Evolutionary conservation across 2,888 invertebrate species (phyloP), one percentile per base, ranked within the genome.

Genomic region (Trilocha varians): DNA sequence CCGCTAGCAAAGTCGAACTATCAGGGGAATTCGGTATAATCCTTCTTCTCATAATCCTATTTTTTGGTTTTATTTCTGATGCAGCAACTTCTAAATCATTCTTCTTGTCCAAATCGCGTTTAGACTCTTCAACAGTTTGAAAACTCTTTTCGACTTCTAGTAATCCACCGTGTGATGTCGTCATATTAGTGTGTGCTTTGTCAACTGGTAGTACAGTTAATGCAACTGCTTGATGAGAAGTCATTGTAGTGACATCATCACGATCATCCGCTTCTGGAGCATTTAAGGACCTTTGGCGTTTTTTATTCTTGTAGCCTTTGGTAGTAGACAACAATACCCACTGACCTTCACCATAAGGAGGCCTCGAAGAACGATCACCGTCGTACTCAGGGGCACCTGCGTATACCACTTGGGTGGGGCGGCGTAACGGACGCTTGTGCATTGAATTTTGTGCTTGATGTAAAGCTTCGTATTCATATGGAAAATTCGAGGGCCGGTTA

Each of bases 241-340:
- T 79, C 52, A 86, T 55, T 2, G 78, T 64, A 1, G 73, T 62
- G 9, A 60, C 60, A 41, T 78, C 73, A 3, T 50, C 34, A 15
- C 59, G 61, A 34, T 78, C 75, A 16, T 68, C 66, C 18, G 65
- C 53, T 15, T 53, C 53, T 39, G 50, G 53, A 39, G 6, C 6
- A 11, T 67, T 74, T 5, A 83, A 53, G 11, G 86, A 82, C 51
- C 83, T 66, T 53, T 87, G 84, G 5, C 80, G 76, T 48, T 78
- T 87, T 50, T 76, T 87, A 41, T 87, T 86, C 45, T 89, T 88
- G 59, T 92, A 93, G 1, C 93, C 93, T 73, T 92, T 91, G 9
- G 93, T 93, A 3, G 93, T 92, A 0, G 93, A 93, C 5, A 93
- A 70, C 2, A 93, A 74, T 2, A 93, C 89, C 93, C 93, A 93